A percentile compares a stretch with the other conserved stretches of the same genome.
These are phyloP conservation scores for Varecia variegata DNA, from an alignment of 2,797 vertebrate genomes.

Conservation along the genomic window DNA sequence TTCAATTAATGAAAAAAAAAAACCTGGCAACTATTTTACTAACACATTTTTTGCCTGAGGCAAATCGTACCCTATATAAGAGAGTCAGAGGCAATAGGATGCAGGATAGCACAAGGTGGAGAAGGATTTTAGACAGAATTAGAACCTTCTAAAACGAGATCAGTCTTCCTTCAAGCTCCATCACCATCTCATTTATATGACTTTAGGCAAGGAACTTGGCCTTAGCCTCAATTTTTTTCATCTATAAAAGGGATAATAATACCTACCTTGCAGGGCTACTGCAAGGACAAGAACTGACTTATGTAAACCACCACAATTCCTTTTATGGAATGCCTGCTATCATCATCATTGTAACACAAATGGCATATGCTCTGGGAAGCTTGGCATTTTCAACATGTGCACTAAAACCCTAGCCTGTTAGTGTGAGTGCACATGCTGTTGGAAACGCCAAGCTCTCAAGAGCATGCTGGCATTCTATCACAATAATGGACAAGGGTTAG, in stretches of 20 bases:
- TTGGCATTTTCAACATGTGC: neutral
- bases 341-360: conserved; percentile 1
- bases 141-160: neutral
- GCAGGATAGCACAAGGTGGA: neutral
- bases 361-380: neutral
- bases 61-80: neutral
- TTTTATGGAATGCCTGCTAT: neutral
- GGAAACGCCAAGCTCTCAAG: conserved; percentile 16
- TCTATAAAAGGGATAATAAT: neutral
- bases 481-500: neutral
- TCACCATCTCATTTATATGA: neutral
- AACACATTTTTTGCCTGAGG: conserved; percentile 36
- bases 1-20: conserved; percentile 46
- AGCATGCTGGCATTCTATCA: neutral
- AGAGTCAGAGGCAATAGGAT: conserved; percentile 14
- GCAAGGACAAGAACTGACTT: neutral
- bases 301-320: neutral
- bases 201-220: neutral
- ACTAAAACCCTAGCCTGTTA: neutral
- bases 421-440: neutral
- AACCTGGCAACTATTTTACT: conserved; percentile 14
- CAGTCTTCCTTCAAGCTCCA: neutral
- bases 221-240: neutral
- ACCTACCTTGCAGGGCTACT: neutral
- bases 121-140: neutral